Conservation (phyloP, 37 sponge, comb jelly and placozoan species). For the Oscarella lobularis region DNA sequence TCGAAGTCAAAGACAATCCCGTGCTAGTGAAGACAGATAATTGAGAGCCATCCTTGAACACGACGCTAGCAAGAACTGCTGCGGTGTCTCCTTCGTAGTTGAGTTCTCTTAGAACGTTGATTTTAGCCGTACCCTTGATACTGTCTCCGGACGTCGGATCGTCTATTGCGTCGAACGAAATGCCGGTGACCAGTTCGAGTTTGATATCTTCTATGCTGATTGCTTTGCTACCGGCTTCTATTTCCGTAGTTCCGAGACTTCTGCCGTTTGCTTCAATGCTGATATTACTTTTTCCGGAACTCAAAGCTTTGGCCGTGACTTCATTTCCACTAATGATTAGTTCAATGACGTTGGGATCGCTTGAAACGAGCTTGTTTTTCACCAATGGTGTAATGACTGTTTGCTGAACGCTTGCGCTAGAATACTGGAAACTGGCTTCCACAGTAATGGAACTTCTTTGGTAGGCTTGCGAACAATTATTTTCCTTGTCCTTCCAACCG, state of each 20-base stretch:
- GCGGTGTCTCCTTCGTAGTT: background rate
- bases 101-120: background rate
- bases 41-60: slow-evolving; percentile 1
- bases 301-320: background rate
- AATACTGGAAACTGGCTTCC: background rate
- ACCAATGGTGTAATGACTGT: background rate
- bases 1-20: background rate
- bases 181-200: background rate
- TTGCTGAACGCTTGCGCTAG: background rate
- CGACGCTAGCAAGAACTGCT: slow-evolving; percentile 2
- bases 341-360: background rate
- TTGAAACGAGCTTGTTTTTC: background rate
- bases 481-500: background rate
- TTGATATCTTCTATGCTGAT: background rate
- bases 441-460: background rate
- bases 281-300: background rate
- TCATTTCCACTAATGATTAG: background rate
- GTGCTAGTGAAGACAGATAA: background rate
- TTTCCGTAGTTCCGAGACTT: background rate
- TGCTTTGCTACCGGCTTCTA: background rate
- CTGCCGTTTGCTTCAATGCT: background rate
- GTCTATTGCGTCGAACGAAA: background rate
- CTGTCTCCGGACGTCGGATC: background rate
- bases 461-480: background rate
- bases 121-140: background rate